Base-by-base conservation (phyloP, 2,797 vertebrate species). In the Coracias cyanogaster region DNA sequence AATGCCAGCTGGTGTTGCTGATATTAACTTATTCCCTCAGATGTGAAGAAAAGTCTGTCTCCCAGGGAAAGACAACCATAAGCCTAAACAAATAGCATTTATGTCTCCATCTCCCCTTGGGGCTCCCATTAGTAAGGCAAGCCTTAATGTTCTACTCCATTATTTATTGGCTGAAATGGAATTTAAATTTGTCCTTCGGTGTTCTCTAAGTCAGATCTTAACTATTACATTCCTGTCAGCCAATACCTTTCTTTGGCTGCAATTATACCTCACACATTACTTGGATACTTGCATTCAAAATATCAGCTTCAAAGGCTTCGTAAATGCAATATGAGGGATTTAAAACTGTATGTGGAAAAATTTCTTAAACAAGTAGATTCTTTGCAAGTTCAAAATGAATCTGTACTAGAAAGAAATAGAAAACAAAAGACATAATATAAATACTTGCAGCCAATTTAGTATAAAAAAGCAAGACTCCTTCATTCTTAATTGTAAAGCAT, bases 121-220 rank as follows among this genome's bases (percentile, higher is more conserved):
- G 74, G 33, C 11, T 85, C 20, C 20, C 25, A n/a, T 82, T 72
- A 61, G 51, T 69, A 85, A 45, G 25, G 16, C 7, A 70, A 90
- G 41, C 8, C 14, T 9, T 54, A 54, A 79, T 43, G 64, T 66
- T 58, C 43, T 55, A 70, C 15, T 72, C 8, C 67, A 81, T 55
- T 89, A 92, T 67, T 90, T 67, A 90, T 25, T 54, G 24, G n/a
- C n/a, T 83, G 69, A 89, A 92, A 86, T 55, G 20, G 43, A 86
- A 83, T 70, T 91, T 55, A 39, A 37, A 73, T 81, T 80, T 61
- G 35, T 80, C 29, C 41, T 85, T 74, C 69, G 77, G 51, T 4
- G 3, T 86, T 70, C 43, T 37, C 21, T 51, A 65, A 85, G 43
- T 54, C 61, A 90, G 48, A 77, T n/a, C 24, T 92, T 90, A 57